Evolutionary conservation across 1,140 invertebrate species (phyloP).

Genomic region (Halesus radiatus): DNA sequence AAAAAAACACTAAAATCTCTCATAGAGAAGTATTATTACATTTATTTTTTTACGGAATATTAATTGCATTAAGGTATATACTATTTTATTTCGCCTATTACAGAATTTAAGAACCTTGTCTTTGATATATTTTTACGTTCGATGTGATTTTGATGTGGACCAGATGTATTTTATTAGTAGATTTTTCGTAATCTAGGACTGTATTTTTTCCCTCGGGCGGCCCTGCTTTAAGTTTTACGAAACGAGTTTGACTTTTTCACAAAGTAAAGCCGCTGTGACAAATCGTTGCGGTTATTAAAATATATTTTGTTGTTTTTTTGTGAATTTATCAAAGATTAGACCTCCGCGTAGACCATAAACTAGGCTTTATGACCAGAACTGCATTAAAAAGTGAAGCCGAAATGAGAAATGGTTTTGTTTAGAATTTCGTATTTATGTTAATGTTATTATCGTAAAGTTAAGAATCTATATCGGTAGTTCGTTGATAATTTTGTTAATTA

Average conservation of each 20-base stretch:
- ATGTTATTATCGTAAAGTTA: not conserved
- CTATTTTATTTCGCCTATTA: too few species aligned
- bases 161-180: too few species aligned
- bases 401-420: constrained; percentile 11
- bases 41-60: too few species aligned
- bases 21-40: too few species aligned
- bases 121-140: too few species aligned
- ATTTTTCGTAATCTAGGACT: too few species aligned
- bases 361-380: not conserved
- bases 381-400: not conserved
- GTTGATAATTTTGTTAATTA: not conserved
- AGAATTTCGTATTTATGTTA: not conserved
- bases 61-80: too few species aligned
- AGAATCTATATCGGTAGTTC: too few species aligned
- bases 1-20: too few species aligned
- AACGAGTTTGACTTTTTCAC: not conserved
- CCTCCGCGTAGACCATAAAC: constrained; percentile 22
- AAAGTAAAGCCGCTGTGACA: constrained; percentile 18
- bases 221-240: constrained; percentile 7
- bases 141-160: too few species aligned
- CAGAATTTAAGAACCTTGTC: too few species aligned
- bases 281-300: constrained; percentile 33
- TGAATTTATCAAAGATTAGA: not conserved
- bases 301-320: constrained; percentile 15
- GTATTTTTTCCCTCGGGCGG: too few species aligned